A percentile compares a stretch with the other conserved stretches of the same genome.
Evolutionary conservation across 2,113 vertebrate genomes (phyloP).

Genomic region (Ardeotis arabs): DNA sequence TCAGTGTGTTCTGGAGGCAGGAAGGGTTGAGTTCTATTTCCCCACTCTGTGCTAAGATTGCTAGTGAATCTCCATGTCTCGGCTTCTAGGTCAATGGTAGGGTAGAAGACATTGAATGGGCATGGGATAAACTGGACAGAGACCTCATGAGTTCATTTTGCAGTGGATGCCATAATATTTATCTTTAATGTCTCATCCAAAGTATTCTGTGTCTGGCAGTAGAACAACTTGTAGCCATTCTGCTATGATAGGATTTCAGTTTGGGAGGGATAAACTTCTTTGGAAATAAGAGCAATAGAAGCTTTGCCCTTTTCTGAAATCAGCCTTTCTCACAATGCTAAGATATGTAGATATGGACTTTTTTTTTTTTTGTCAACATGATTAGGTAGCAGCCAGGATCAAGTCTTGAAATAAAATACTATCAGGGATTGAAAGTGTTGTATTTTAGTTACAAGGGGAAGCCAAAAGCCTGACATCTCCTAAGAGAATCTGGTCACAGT

Average conservation of each 20-base stretch:
- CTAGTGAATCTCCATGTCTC: background rate
- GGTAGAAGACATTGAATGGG: background rate
- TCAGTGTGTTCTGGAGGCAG: background rate
- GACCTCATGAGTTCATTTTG: background rate
- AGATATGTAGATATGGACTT: background rate
- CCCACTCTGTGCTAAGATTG: background rate
- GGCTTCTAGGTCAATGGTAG: no score
- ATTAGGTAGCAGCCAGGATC: background rate
- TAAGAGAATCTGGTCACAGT: background rate
- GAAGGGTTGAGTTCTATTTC: background rate
- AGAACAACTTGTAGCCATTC: background rate
- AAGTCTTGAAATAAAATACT: background rate
- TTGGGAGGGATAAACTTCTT: background rate
- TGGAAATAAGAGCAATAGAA: background rate
- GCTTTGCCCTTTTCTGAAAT: background rate
- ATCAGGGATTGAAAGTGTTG: background rate
- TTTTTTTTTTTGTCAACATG: background rate
- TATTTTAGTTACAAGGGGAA: background rate
- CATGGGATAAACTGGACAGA: background rate
- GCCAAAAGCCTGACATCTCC: background rate
- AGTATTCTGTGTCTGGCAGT: background rate
- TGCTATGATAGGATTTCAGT: background rate
- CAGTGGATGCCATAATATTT: background rate
- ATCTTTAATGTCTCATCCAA: background rate
- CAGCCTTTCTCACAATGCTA: background rate